phyloP scores from a whole-genome alignment of 2,797 vertebrate genomes.

The Tapirus indicus region DNA sequence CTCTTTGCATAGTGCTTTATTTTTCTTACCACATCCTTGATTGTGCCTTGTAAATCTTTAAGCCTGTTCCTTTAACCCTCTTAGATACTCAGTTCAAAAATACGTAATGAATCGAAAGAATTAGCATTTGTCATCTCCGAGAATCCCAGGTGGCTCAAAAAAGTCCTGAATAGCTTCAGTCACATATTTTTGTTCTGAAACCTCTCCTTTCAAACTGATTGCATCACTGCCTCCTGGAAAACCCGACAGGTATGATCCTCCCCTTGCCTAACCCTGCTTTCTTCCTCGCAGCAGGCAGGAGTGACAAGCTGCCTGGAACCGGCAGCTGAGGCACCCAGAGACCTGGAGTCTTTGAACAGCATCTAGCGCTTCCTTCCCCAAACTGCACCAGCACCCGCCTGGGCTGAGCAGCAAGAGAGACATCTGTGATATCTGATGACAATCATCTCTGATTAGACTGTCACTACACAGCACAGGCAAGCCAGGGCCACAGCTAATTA shows the following conservation, averaged over 20 bases:
- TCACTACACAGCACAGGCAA: constrained; percentile 51
- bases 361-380: not conserved
- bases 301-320: constrained; percentile 55
- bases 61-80: constrained; percentile 36
- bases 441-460: constrained; percentile 53
- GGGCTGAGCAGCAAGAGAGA: constrained; percentile 57
- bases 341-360: constrained; percentile 43
- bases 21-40: constrained; percentile 78
- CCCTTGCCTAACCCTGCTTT: constrained; percentile 73
- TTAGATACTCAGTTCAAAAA: constrained; percentile 49
- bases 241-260: constrained; percentile 76
- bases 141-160: constrained; percentile 61
- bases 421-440: constrained; percentile 56
- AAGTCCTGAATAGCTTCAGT: constrained; percentile 61
- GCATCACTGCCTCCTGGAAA: constrained; percentile 73
- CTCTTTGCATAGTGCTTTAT: constrained; percentile 22
- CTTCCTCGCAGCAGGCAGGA: constrained; percentile 68
- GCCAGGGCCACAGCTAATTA: constrained; percentile 75
- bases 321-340: constrained; percentile 72
- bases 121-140: constrained; percentile 68
- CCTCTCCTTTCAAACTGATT: constrained; percentile 76
- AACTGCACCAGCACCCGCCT: not conserved
- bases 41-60: constrained; percentile 68
- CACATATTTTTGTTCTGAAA: constrained; percentile 60
- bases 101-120: constrained; percentile 67